These are phyloP conservation scores for Dasysyrphus tricinctus DNA, from an alignment of 2,888 invertebrate species.

Conservation along the genomic window DNA sequence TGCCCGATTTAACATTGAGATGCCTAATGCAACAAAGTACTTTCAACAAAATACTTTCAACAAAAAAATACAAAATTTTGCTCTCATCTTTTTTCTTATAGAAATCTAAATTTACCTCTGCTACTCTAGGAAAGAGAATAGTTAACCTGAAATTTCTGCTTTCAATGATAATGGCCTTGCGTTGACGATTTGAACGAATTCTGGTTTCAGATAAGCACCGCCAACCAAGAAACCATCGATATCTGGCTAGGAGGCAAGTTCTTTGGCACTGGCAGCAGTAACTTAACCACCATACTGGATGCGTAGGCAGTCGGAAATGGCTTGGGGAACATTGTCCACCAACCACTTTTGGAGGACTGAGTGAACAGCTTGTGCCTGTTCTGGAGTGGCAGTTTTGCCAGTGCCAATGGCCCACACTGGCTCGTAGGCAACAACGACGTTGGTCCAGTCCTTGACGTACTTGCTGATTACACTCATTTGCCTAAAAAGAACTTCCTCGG, in stretches of 20 bases:
- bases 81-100: constrained; percentile 31
- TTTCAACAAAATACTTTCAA: no score
- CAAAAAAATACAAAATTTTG: constrained; percentile 26
- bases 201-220: constrained; percentile 98
- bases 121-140: constrained; percentile 57
- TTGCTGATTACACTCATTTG: constrained; percentile 94
- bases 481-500: constrained; percentile 96
- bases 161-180: constrained; percentile 84
- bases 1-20: constrained; percentile 43
- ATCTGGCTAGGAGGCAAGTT: constrained; percentile 94
- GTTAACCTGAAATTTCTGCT: constrained; percentile 46
- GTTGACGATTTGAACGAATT: constrained; percentile 97
- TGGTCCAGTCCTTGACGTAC: constrained; percentile 88
- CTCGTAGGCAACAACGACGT: constrained; percentile 99
- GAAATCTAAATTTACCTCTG: constrained; percentile 41
- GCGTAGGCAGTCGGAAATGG: constrained; percentile 90
- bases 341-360: constrained; percentile 94
- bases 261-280: constrained; percentile 94
- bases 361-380: constrained; percentile 98
- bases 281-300: constrained; percentile 99
- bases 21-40: constrained; percentile 14
- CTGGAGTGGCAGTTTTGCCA: constrained; percentile 98
- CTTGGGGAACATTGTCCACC: constrained; percentile 89
- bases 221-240: constrained; percentile 99
- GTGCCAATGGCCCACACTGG: constrained; percentile 99